Conservation (phyloP, 2,797 vertebrate species). For the Catamblyrhynchus diadema region DNA sequence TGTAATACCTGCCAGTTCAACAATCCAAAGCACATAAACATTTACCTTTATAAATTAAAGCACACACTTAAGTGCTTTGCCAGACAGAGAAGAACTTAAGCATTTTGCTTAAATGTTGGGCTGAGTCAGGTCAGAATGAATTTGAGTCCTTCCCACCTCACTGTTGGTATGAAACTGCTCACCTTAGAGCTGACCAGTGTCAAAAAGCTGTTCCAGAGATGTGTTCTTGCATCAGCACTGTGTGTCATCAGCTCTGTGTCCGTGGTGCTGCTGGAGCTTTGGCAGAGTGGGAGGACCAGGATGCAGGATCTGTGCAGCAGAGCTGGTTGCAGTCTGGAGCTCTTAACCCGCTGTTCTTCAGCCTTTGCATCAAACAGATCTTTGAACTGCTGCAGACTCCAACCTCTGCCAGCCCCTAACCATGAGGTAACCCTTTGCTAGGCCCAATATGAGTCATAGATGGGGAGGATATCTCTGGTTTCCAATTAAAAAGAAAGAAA, state of each 20-base stretch:
- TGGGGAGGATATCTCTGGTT: conserved; percentile 45
- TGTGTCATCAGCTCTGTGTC: not conserved
- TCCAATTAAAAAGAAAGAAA: conserved; percentile 1
- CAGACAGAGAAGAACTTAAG: not conserved
- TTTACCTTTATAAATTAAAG: conserved; percentile 5
- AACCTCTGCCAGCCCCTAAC: not conserved
- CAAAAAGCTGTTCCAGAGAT: not conserved
- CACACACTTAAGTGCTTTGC: not conserved
- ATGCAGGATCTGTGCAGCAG: fast-evolving
- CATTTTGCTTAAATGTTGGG: not conserved
- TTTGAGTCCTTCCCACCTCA: fast-evolving
- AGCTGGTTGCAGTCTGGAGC: not conserved
- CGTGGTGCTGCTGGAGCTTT: not conserved
- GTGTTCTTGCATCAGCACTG: fast-evolving
- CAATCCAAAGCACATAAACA: not conserved
- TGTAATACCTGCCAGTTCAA: not conserved
- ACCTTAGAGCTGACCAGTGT: not conserved
- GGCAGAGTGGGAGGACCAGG: not conserved
- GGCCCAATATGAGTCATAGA: conserved; percentile 29
- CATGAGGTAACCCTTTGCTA: conserved; percentile 8
- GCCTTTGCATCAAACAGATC: not conserved
- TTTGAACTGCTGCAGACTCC: not conserved
- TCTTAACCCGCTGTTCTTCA: not conserved
- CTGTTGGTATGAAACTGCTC: not conserved
- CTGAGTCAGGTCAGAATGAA: not conserved